Base-by-base conservation (phyloP, 1,140 invertebrate genomes). In the silkworm (Bombyx mori) region DNA sequence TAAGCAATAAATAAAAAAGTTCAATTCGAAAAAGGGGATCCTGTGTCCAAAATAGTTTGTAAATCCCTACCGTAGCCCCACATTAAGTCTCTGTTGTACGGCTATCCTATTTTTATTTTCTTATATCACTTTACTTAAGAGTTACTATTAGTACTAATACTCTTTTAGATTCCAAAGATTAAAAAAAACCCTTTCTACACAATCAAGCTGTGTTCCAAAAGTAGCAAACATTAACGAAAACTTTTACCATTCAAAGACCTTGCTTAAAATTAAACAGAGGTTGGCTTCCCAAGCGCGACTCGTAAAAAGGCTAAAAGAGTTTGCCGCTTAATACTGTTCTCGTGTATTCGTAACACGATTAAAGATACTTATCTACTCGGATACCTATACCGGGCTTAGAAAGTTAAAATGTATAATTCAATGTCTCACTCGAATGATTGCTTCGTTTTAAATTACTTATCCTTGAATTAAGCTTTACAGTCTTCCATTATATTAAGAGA, bases 291-390 rank as follows among this genome's bases (percentile, higher is more conserved):
- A 44, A 45, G 44, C 35, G 48, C 42, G 58, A 48, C 62, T 66
- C 59, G 56, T 63, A 67, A 44, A 63, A 60, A 51, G 61, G 60
- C 50, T 56, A 46, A 9, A 54, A 56, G 58, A 69, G 64, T 51
- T 52, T 49, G 52, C 60, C 61, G 70, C 65, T 72, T 77, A 72
- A 77, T 73, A 68, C 62, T 68, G 61, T 67, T 61, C 68, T 71
- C 65, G 58, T 72, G 69, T 70, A 74, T 73, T 74, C 66, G 62
- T 66, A 71, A 73, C 65, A 70, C 72, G 70, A 77, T 75, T 77
- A 71, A 71, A 69, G 67, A 62, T 68, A 75, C 72, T 80, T 75
- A 76, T 71, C 70, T 66, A 66, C 65, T 70, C 69, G 66, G 75
- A 67, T 66, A 66, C 66, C 65, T 69, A 66, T 65, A 68, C 67